phyloP scores from a whole-genome alignment of 2,797 vertebrate species.

The Microctenopoma lineatum region DNA sequence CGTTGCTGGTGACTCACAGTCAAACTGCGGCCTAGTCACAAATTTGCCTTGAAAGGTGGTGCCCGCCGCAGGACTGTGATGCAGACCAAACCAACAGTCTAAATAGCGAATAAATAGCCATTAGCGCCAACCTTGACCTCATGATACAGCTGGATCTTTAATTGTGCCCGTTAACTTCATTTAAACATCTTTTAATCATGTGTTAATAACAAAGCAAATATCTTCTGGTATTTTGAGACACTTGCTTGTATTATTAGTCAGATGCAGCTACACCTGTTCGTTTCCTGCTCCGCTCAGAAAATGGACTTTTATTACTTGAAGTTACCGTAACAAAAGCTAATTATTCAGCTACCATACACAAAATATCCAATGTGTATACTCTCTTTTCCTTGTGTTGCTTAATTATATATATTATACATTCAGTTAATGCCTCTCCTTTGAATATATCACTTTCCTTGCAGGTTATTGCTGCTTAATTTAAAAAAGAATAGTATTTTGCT shows the following conservation, averaged over 20 bases:
- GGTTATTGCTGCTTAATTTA: not conserved
- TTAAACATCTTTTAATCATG: not conserved
- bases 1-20: constrained; percentile 1
- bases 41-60: not conserved
- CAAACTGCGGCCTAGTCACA: not conserved
- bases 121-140: not conserved
- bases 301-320: not conserved
- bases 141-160: not conserved
- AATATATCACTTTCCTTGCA: not conserved
- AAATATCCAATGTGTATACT: not conserved
- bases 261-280: not conserved
- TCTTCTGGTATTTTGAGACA: not conserved
- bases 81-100: constrained; percentile 9
- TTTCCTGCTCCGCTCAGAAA: not conserved
- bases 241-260: not conserved
- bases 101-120: not conserved
- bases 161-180: not conserved
- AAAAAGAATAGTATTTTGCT: not conserved
- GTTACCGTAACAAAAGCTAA: not conserved
- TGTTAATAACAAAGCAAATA: not conserved
- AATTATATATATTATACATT: not conserved
- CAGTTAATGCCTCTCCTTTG: not conserved
- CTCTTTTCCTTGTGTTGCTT: not conserved
- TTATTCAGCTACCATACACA: not conserved
- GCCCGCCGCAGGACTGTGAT: not conserved